These are phyloP conservation scores for Hemitrygon akajei DNA, from an alignment of 2,797 vertebrate species.

Conservation along the genomic window DNA sequence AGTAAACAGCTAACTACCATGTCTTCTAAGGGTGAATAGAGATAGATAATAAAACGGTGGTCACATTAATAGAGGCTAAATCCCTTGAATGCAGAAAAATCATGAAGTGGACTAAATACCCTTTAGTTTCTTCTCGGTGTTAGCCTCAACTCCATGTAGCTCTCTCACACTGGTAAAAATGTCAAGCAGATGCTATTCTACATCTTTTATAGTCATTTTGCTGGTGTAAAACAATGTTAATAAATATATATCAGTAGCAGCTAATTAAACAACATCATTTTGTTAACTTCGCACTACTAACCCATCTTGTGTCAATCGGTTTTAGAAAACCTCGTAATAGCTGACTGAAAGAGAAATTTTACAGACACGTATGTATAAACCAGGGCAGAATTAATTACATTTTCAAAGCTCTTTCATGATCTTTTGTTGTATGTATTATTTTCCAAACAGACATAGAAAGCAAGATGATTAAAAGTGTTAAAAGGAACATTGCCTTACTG, in stretches of 20 bases:
- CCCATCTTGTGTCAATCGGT: not conserved
- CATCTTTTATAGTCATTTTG: conserved; percentile 27
- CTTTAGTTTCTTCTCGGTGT: not conserved
- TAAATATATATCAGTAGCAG: not conserved
- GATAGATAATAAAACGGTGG: no score
- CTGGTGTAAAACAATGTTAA: not conserved
- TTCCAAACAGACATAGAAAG: not conserved
- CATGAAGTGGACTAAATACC: not conserved
- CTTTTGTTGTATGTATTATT: not conserved
- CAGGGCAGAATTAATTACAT: not conserved
- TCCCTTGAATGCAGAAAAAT: not conserved
- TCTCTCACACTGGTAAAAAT: not conserved
- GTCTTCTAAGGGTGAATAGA: no score
- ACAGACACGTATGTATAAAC: not conserved
- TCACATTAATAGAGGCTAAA: no score
- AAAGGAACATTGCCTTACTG: not conserved
- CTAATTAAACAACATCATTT: conserved; percentile 7
- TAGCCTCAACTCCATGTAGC: not conserved
- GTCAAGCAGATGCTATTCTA: not conserved
- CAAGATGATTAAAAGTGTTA: not conserved
- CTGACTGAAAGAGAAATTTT: not conserved
- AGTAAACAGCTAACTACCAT: no score
- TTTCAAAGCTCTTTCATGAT: not conserved
- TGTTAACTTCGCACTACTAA: not conserved
- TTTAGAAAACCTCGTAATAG: not conserved